These are phyloP conservation scores for Cotesia chilonis DNA, from an alignment of 1,140 invertebrate genomes.

Conservation along the genomic window DNA sequence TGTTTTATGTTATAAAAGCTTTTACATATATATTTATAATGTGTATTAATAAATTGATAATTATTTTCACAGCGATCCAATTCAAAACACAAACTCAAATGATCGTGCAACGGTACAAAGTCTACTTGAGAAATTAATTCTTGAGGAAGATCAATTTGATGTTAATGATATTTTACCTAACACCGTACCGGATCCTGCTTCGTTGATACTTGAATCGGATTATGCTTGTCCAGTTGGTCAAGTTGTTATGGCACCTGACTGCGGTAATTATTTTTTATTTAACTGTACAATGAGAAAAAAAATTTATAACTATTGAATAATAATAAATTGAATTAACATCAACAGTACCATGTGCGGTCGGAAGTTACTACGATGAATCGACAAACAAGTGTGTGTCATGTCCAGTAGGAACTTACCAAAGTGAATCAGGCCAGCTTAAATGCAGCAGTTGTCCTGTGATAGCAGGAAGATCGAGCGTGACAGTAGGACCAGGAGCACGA, in stretches of 20 bases:
- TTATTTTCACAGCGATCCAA: conserved; percentile 79
- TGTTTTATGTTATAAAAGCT: not conserved
- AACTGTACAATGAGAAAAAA: no score
- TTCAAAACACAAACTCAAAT: conserved; percentile 85
- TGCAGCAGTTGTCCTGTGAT: conserved; percentile 90
- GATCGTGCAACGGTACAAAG: conserved; percentile 84
- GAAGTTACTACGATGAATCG: conserved; percentile 83
- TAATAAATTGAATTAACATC: conserved; percentile 40
- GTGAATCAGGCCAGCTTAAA: conserved; percentile 87
- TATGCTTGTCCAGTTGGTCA: conserved; percentile 93
- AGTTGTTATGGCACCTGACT: conserved; percentile 90
- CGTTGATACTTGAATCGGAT: conserved; percentile 84
- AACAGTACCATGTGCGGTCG: conserved; percentile 92
- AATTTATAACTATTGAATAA: conserved; percentile 2
- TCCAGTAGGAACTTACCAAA: conserved; percentile 91
- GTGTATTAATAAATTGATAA: not conserved
- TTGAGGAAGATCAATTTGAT: conserved; percentile 92
- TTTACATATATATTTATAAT: not conserved
- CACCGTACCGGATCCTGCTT: conserved; percentile 91
- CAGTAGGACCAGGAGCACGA: conserved; percentile 83
- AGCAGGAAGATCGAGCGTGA: conserved; percentile 86
- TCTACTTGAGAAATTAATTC: conserved; percentile 84
- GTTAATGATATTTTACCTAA: conserved; percentile 93
- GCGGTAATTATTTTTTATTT: conserved; percentile 69
- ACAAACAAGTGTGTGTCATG: conserved; percentile 84